Base-by-base conservation (phyloP, 2,888 invertebrate genomes). In the Heteromurus nitidus region DNA sequence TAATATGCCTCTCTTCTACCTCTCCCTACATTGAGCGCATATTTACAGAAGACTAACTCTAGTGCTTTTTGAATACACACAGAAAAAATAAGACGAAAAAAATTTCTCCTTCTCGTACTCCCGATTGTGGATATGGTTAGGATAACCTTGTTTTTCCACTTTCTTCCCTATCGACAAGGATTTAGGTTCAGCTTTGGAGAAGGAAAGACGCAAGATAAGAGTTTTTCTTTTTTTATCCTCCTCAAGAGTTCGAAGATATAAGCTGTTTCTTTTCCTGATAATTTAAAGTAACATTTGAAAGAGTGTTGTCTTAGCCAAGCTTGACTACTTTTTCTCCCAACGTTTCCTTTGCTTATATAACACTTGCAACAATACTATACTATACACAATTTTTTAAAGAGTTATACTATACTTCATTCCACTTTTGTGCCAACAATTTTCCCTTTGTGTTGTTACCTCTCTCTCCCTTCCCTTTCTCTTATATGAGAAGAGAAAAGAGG, bases 101-200 rank as follows among this genome's bases (percentile, higher is more conserved):
- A n/a, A 68, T 26, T 58, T 42, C 28, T 36, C 26, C 28, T 18
- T 53, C 22, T 53, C 20, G n/a, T 53, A 60, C 18, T 50, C 73
- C 16, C 42, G 22, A 73, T 47, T 50, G 30, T 47, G 50, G 31
- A 50, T 20, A 55, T 26, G 64, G 70, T 70, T 53, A 79, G 70
- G 79, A 79, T 79, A 70, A 62, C 65, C 70, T 70, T 79, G 53
- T 79, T 79, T 79, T 50, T 28, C 42, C 79, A 70, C 64, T 77
- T 73, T 69, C 60, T 44, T 67, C 58, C 53, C 16, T 24, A 28
- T 26, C 53, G 31, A 20, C 69, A 65, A 36, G 30, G 64, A 55
- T 53, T 79, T 70, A 30, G 53, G 24, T 30, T 68, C 31, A 42
- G 26, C 42, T 64, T 36, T 31, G 60, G 60, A 68, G 28, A 60